Percentiles rank a stretch among this genome's conserved stretches.
These are phyloP conservation scores for Stylophora pistillata DNA, from an alignment of 64 coral and sea anemone species.

Conservation along the genomic window DNA sequence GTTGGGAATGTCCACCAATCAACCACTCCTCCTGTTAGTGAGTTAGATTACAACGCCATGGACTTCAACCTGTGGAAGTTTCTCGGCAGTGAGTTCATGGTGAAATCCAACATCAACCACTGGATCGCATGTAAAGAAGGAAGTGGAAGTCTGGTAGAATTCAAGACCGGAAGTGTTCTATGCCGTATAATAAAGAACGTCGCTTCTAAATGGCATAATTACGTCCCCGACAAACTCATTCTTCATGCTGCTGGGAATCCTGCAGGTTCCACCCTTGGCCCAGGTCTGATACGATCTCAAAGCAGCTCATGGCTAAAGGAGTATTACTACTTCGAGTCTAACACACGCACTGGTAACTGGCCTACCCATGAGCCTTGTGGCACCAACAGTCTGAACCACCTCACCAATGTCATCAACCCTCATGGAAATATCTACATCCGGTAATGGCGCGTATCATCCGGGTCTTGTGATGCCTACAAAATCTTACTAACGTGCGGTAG, in stretches of 20 bases:
- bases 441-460: not conserved
- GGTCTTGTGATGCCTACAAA: not conserved
- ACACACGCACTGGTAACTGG: conserved; percentile 1
- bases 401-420: conserved; percentile 22
- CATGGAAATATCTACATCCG: conserved; percentile 51
- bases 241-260: conserved; percentile 21
- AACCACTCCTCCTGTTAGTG: conserved; percentile 22
- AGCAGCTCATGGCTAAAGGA: conserved; percentile 7
- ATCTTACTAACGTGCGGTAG: not conserved
- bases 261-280: not conserved
- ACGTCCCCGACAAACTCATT: conserved; percentile 32
- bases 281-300: conserved; percentile 39
- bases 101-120: conserved; percentile 52
- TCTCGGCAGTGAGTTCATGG: conserved; percentile 58
- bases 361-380: conserved; percentile 72
- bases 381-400: conserved; percentile 21
- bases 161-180: not conserved
- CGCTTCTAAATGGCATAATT: conserved; percentile 20
- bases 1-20: conserved; percentile 7
- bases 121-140: conserved; percentile 35
- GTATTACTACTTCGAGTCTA: conserved; percentile 54
- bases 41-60: conserved; percentile 43
- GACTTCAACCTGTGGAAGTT: conserved; percentile 56
- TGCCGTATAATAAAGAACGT: conserved; percentile 36
- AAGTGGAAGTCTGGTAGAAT: conserved; percentile 28